Percentiles rank a stretch among this genome's conserved stretches.
Conservation (phyloP, 1,140 invertebrate genomes). For the Brachystomella parvula region DNA sequence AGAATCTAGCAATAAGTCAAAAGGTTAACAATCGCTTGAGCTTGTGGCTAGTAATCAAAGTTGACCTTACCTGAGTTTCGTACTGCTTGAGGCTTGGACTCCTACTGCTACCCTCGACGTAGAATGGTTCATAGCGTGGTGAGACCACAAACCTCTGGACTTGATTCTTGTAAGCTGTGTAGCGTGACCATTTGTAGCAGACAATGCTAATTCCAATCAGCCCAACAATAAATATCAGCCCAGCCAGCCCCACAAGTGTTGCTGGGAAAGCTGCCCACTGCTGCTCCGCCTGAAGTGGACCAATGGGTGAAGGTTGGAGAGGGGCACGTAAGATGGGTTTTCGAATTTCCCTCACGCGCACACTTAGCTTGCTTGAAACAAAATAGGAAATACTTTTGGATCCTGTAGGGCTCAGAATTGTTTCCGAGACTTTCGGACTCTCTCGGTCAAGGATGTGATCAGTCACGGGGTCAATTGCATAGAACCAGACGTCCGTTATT, state of each 20-base stretch:
- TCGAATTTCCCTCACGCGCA: constrained; percentile 59
- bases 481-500: constrained; percentile 81
- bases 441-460: constrained; percentile 65
- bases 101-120: constrained; percentile 28
- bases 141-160: constrained; percentile 63
- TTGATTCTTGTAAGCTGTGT: constrained; percentile 69
- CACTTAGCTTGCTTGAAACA: constrained; percentile 54
- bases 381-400: constrained; percentile 46
- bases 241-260: constrained; percentile 74
- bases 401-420: constrained; percentile 36
- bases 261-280: constrained; percentile 69
- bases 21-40: constrained; percentile 15
- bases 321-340: constrained; percentile 50
- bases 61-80: constrained; percentile 57
- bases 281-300: constrained; percentile 28
- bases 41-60: neutral
- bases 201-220: constrained; percentile 81
- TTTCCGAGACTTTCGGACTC: constrained; percentile 58
- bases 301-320: constrained; percentile 40
- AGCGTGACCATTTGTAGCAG: constrained; percentile 82
- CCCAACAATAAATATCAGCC: constrained; percentile 74
- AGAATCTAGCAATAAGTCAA: constrained; percentile 51
- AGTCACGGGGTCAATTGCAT: constrained; percentile 67
- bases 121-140: constrained; percentile 55
- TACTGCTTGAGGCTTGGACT: constrained; percentile 67